phyloP scores from a whole-genome alignment of 2,888 invertebrate species.

The Herminia tarsipennalis region DNA sequence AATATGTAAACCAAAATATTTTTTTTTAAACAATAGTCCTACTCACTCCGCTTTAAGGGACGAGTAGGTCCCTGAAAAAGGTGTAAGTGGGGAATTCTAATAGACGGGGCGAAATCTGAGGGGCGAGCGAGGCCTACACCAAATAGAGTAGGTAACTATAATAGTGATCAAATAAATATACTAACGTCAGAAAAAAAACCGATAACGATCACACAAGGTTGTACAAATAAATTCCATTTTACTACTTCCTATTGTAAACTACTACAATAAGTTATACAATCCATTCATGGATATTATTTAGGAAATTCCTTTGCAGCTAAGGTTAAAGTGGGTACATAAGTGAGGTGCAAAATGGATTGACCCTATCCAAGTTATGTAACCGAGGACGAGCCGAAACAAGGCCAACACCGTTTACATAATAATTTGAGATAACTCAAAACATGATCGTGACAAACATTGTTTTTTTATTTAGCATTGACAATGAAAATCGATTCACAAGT shows the following conservation, averaged over 20 bases:
- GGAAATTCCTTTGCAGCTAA: constrained; percentile 40
- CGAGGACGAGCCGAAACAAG: constrained; percentile 50
- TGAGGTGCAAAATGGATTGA: constrained; percentile 50
- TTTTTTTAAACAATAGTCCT: no score
- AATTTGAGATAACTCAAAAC: constrained; percentile 44
- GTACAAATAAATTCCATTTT: constrained; percentile 14
- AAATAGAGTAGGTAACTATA: background rate
- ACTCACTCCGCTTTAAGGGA: no score
- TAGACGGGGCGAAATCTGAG: no score
- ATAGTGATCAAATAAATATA: background rate
- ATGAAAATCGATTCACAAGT: constrained; percentile 42
- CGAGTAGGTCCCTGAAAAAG: no score
- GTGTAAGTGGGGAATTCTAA: no score
- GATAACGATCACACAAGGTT: constrained; percentile 14
- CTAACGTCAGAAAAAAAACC: background rate
- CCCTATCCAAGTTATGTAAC: constrained; percentile 37
- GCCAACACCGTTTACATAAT: constrained; percentile 63
- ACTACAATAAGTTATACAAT: constrained; percentile 31
- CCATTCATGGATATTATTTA: constrained; percentile 34
- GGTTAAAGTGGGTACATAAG: constrained; percentile 33
- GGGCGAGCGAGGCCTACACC: no score
- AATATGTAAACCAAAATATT: no score
- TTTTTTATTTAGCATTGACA: constrained; percentile 54
- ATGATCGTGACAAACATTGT: constrained; percentile 30
- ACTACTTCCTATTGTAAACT: constrained; percentile 30